A percentile compares a stretch with the other conserved stretches of the same genome.
Evolutionary conservation across 2,888 invertebrate genomes (phyloP).

Genomic region (Cylindroiulus punctatus): DNA sequence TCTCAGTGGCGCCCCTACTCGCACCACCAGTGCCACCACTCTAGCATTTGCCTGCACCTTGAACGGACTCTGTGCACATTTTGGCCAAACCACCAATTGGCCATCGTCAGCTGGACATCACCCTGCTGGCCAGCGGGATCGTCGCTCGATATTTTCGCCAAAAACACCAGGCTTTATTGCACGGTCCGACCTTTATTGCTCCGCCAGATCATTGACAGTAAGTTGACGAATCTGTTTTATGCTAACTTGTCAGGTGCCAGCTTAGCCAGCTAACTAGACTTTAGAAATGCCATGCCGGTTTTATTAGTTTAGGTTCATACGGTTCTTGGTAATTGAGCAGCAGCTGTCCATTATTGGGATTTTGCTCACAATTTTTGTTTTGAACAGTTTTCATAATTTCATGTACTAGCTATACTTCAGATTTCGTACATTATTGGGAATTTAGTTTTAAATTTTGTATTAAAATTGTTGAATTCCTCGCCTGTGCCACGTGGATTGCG

Average conservation of each 20-base stretch:
- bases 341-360: neutral
- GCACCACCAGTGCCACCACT: neutral
- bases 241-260: neutral
- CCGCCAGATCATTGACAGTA: slow-evolving; percentile 2
- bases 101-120: slow-evolving; percentile 3
- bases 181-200: neutral
- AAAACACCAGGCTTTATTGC: neutral
- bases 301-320: neutral
- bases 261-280: neutral
- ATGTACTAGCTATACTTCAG: too few relatives aligned
- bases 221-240: slow-evolving; percentile 1
- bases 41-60: neutral
- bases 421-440: too few relatives aligned
- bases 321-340: too few relatives aligned
- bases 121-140: neutral
- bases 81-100: neutral
- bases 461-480: too few relatives aligned
- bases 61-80: neutral
- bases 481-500: too few relatives aligned
- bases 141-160: neutral
- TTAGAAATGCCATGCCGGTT: neutral
- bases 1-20: slow-evolving; percentile 33
- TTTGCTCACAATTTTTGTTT: neutral
- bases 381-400: neutral
- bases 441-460: too few relatives aligned